phyloP scores from a whole-genome alignment of 2,797 vertebrate genomes.

The Muscicapa comitata region DNA sequence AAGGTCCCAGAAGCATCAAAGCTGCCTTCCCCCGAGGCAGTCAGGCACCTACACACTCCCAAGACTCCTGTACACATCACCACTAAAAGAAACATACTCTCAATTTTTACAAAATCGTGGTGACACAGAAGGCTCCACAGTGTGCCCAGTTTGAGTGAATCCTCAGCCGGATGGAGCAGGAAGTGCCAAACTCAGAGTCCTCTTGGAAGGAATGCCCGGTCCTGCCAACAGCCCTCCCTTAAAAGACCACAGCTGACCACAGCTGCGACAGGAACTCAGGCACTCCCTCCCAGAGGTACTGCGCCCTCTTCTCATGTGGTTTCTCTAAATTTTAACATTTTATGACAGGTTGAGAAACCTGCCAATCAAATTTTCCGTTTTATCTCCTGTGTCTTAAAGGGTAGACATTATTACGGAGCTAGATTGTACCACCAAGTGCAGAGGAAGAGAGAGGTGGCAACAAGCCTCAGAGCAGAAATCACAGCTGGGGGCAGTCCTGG shows the following conservation, averaged over 20 bases:
- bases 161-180: fast-evolving
- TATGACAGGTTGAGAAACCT: not conserved
- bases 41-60: fast-evolving
- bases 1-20: not conserved
- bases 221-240: not conserved
- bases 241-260: not conserved
- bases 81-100: not conserved
- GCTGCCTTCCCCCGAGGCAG: not conserved
- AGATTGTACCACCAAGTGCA: not conserved
- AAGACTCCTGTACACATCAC: fast-evolving
- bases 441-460: not conserved
- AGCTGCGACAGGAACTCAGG: not conserved
- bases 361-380: not conserved
- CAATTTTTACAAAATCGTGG: not conserved
- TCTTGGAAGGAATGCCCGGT: not conserved
- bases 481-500: not conserved
- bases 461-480: not conserved
- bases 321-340: not conserved
- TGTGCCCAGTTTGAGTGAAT: fast-evolving
- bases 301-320: not conserved
- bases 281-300: not conserved
- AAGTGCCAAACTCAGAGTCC: not conserved
- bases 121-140: not conserved
- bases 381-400: not conserved
- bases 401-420: not conserved